These are phyloP conservation scores for Anneissia japonica DNA, from an alignment of 35 echinoderm and acorn worm genomes.

Conservation along the genomic window DNA sequence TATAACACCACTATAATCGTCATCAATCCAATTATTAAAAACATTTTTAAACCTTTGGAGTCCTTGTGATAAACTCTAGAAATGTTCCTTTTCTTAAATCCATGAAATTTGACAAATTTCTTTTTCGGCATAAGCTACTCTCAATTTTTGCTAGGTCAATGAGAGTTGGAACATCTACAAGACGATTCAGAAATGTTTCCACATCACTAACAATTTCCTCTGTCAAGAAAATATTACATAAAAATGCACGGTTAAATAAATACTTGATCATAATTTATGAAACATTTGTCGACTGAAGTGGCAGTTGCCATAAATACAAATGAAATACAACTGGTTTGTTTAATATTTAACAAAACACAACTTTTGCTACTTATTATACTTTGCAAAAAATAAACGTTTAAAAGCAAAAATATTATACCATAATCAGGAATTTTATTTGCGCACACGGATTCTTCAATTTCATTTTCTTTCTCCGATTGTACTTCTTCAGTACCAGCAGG, in stretches of 20 bases:
- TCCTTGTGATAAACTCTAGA: slow-evolving; percentile 28
- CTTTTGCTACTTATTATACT: too few relatives aligned
- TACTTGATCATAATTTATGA: too few relatives aligned
- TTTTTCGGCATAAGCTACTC: slow-evolving; percentile 14
- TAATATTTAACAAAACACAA: too few relatives aligned
- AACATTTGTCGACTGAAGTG: too few relatives aligned
- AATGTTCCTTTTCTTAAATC: slow-evolving; percentile 7
- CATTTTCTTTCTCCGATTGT: too few relatives aligned
- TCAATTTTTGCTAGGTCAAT: slow-evolving; percentile 35
- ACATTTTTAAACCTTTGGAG: slow-evolving; percentile 37
- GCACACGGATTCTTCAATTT: not conserved
- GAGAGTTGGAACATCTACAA: slow-evolving; percentile 14
- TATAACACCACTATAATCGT: too few relatives aligned
- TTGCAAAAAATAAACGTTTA: too few relatives aligned
- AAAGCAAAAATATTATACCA: slow-evolving; percentile 15
- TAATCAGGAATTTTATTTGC: not conserved
- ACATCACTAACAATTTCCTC: slow-evolving; percentile 22
- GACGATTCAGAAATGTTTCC: slow-evolving; percentile 6
- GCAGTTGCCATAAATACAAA: too few relatives aligned
- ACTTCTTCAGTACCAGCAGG: slow-evolving; percentile 2
- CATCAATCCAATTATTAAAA: too few relatives aligned
- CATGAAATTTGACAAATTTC: not conserved
- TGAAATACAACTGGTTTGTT: too few relatives aligned
- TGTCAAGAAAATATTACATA: not conserved
- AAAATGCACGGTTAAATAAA: too few relatives aligned